Evolutionary conservation across 2,797 vertebrate genomes (phyloP).

Genomic region (Lepilemur septentrionalis): DNA sequence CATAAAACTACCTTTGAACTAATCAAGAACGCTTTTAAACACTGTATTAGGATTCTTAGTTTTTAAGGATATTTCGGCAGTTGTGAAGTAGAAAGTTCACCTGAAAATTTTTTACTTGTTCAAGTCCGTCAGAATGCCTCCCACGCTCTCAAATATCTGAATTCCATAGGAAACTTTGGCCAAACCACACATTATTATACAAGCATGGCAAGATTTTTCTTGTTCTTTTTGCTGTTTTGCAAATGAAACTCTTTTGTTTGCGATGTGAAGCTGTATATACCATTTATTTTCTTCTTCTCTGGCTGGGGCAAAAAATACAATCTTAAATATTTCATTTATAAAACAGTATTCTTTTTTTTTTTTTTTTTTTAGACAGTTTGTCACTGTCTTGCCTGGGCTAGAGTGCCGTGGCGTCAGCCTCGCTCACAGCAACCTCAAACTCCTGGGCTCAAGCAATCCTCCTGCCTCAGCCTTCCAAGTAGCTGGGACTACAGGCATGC

Average conservation of each 20-base stretch:
- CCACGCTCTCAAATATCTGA: neutral
- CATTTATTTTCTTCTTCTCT: neutral
- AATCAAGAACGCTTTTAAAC: neutral
- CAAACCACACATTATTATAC: neutral
- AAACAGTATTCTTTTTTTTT: too few species aligned
- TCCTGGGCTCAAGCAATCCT: too few species aligned
- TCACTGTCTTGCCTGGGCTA: too few species aligned
- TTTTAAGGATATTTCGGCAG: neutral
- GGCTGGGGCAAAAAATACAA: neutral
- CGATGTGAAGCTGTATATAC: neutral
- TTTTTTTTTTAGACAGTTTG: too few species aligned
- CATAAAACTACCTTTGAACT: neutral
- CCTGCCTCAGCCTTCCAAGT: too few species aligned
- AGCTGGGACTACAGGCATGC: too few species aligned
- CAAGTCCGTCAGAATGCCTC: neutral
- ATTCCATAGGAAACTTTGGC: neutral
- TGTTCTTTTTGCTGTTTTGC: neutral
- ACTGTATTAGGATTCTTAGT: neutral
- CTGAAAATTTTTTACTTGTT: neutral
- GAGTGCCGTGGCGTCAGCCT: too few species aligned
- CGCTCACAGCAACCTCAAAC: too few species aligned
- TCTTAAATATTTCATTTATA: slow-evolving; percentile 17
- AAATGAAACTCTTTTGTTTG: neutral
- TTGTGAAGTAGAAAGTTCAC: neutral
- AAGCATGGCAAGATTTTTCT: neutral